phyloP scores from a whole-genome alignment of 2,888 invertebrate species.

The Pristionchus maxplancki region DNA sequence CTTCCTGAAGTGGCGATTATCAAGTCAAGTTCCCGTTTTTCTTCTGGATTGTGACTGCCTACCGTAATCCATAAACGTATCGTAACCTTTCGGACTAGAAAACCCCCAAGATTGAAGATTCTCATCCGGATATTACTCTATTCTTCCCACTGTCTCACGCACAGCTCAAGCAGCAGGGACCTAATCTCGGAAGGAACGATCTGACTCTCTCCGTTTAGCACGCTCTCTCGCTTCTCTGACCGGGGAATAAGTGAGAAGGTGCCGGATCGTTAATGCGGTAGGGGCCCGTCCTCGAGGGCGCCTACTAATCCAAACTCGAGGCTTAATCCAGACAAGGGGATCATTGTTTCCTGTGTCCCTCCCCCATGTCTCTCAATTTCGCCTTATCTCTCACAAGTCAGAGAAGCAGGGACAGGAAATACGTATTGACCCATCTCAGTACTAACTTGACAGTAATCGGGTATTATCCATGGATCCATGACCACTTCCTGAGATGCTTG shows the following conservation, averaged over 20 bases:
- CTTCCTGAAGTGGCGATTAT: background rate
- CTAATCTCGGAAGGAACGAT: no score
- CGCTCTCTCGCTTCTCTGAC: no score
- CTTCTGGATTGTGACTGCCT: background rate
- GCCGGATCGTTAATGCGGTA: no score
- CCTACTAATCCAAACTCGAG: background rate
- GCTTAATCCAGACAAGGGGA: background rate
- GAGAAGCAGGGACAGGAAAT: no score
- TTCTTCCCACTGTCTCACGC: conserved; percentile 2
- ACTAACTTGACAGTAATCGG: background rate
- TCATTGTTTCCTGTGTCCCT: background rate
- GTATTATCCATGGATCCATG: background rate
- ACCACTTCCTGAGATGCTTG: background rate
- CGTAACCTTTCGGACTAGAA: no score
- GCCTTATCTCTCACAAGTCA: background rate
- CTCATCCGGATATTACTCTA: no score
- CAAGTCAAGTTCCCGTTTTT: background rate
- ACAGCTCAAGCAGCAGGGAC: background rate
- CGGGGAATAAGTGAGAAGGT: no score
- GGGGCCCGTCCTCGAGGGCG: background rate
- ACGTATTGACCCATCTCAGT: background rate
- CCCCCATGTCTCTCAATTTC: no score
- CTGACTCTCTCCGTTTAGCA: no score
- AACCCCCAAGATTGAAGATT: no score
- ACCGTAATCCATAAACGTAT: background rate